Evolutionary conservation across 2,888 invertebrate species (phyloP).

Genomic region (Lasioglossum vierecki): DNA sequence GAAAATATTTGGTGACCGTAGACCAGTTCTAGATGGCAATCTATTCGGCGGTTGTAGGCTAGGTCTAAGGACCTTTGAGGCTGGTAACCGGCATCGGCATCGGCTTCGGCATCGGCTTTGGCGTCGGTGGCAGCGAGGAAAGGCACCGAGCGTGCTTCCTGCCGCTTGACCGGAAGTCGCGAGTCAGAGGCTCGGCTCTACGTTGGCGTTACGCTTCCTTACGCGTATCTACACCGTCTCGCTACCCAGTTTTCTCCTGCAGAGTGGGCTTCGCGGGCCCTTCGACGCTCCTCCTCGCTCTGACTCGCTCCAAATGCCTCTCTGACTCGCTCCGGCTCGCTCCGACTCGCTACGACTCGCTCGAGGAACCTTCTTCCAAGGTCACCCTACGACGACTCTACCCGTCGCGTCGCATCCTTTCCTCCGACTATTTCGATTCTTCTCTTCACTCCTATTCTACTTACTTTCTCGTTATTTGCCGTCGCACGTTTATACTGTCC

Average conservation of each 20-base stretch:
- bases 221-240: conserved; percentile 79
- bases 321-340: conserved; percentile 8
- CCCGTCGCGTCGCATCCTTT: background rate
- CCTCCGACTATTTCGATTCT: conserved; percentile 5
- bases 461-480: background rate
- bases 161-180: conserved; percentile 84
- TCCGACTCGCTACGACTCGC: conserved; percentile 20
- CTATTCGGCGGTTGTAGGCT: background rate
- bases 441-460: background rate
- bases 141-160: conserved; percentile 83
- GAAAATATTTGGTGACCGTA: background rate
- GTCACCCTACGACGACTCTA: conserved; percentile 31
- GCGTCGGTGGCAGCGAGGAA: conserved; percentile 76
- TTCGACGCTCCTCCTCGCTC: conserved; percentile 33
- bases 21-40: background rate
- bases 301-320: background rate
- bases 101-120: conserved; percentile 35
- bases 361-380: conserved; percentile 56
- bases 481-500: background rate
- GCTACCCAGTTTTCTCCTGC: conserved; percentile 76
- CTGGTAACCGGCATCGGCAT: background rate
- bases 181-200: conserved; percentile 83
- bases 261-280: conserved; percentile 41
- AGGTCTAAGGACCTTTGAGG: background rate
- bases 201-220: conserved; percentile 83